Evolutionary conservation across 2,797 vertebrate species (phyloP), one percentile per base, ranked within the genome.

Genomic region (Parauchenoglanis punctatus): DNA sequence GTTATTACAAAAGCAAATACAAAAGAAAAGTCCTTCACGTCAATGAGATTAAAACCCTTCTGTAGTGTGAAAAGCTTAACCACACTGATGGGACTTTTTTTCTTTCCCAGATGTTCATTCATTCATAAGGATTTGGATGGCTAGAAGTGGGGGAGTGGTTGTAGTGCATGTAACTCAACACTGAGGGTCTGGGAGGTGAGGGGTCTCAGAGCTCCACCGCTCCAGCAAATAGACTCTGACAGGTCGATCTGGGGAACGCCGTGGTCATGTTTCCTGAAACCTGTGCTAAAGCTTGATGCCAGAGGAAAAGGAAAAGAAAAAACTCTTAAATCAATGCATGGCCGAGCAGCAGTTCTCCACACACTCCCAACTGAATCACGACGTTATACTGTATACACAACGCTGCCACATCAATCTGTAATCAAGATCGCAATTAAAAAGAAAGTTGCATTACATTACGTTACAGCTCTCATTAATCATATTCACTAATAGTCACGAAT

Each of bases 171-270:
- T 89, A 91, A 91, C 84, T 49, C 86, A 90, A 91, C 88, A 87
- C 90, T 40, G 44, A 59, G 46, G 87, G 89, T 87, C 89, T 87
- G 85, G 88, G 90, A 90, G 91, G 89, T 89, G 85, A 90, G 80
- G 90, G 89, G 90, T 89, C 90, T 91, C 90, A 18, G 85, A 87
- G 76, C 87, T 90, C 75, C 82, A 80, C n/a, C 59, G 46, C 86
- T 90, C 88, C 73, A 91, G 52, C 88, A 91, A 92, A 92, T 91
- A 85, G 70, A 78, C 67, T 89, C 88, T 91, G 91, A 91, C 91
- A 91, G 87, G 88, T 88, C 89, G 78, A 89, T 89, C 88, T 63
- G 76, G 75, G 83, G 88, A 87, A 81, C 10, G 1, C 63, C 72
- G 82, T 85, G 89, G 87, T 92, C 84, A 87, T 75, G 87, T 92